Conservation (phyloP, 2,888 invertebrate species). For the Masnerella sp. region DNA sequence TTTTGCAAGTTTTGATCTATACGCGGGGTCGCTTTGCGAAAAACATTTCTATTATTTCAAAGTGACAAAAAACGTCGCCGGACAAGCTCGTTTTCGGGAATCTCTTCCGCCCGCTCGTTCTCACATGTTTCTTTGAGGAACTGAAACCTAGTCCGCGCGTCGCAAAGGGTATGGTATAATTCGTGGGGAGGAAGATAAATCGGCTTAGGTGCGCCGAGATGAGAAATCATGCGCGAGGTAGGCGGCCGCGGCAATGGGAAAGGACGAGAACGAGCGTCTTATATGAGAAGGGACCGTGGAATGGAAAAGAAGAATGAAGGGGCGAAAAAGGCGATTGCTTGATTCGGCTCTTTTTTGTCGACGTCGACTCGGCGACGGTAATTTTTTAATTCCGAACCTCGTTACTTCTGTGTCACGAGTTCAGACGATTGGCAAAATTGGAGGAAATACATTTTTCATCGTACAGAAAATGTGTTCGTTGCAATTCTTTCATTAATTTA, state of each 20-base stretch:
- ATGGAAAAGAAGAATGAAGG: slow-evolving; percentile 46
- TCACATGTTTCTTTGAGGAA: slow-evolving; percentile 42
- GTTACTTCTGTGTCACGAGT: slow-evolving; percentile 18
- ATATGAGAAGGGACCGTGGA: slow-evolving; percentile 47
- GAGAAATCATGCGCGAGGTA: slow-evolving; percentile 65
- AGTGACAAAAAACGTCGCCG: slow-evolving; percentile 37
- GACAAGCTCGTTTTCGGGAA: slow-evolving; percentile 36
- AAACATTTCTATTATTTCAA: slow-evolving; percentile 52
- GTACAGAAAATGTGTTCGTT: background rate
- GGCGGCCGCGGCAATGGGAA: slow-evolving; percentile 33
- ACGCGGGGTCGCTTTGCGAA: slow-evolving; percentile 19
- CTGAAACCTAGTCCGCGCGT: slow-evolving; percentile 25
- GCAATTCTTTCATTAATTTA: background rate
- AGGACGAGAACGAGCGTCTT: slow-evolving; percentile 39
- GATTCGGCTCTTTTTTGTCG: slow-evolving; percentile 12
- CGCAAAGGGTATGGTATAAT: slow-evolving; percentile 48
- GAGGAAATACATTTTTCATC: slow-evolving; percentile 4
- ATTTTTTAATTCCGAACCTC: slow-evolving; percentile 35
- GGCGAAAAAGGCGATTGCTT: slow-evolving; percentile 20
- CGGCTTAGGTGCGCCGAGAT: slow-evolving; percentile 56
- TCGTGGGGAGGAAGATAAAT: slow-evolving; percentile 56
- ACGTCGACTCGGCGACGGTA: slow-evolving; percentile 8
- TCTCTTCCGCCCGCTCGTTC: slow-evolving; percentile 39
- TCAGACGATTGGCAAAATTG: slow-evolving; percentile 7
- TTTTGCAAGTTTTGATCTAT: slow-evolving; percentile 35